Evolutionary conservation across 2,113 vertebrate species (phyloP).

Genomic region (Peromyscus leucopus): DNA sequence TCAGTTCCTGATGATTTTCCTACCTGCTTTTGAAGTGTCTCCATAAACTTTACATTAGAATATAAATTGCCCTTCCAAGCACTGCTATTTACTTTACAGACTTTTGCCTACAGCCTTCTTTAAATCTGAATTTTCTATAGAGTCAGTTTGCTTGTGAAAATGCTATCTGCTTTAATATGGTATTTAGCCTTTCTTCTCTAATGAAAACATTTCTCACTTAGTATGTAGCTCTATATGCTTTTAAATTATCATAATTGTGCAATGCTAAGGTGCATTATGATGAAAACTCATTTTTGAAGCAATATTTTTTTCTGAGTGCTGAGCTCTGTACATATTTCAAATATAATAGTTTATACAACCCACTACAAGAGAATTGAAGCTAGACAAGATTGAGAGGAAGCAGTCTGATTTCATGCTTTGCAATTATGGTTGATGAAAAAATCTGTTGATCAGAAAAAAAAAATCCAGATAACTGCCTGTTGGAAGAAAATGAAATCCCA

Average conservation of each 20-base stretch:
- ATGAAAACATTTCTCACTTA: slow-evolving; percentile 84
- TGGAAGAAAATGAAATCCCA: slow-evolving; percentile 8
- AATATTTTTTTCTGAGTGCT: slow-evolving; percentile 76
- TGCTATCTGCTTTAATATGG: slow-evolving; percentile 81
- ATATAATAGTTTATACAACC: slow-evolving; percentile 83
- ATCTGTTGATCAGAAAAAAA: slow-evolving; percentile 83
- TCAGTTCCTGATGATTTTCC: slow-evolving; percentile 78
- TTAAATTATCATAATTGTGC: slow-evolving; percentile 74
- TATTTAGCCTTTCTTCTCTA: slow-evolving; percentile 84
- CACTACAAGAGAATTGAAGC: slow-evolving; percentile 79
- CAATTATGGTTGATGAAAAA: slow-evolving; percentile 87
- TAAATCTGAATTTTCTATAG: slow-evolving; percentile 82
- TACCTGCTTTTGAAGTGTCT: slow-evolving; percentile 82
- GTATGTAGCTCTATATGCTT: slow-evolving; percentile 68
- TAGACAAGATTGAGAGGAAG: slow-evolving; percentile 84
- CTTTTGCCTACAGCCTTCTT: slow-evolving; percentile 82
- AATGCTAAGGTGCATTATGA: slow-evolving; percentile 80
- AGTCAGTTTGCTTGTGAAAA: slow-evolving; percentile 77
- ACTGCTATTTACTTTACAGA: slow-evolving; percentile 81
- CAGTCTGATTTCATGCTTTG: slow-evolving; percentile 86
- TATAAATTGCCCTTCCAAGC: slow-evolving; percentile 87
- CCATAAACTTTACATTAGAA: slow-evolving; percentile 83
- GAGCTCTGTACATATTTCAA: slow-evolving; percentile 78
- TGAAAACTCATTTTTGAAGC: slow-evolving; percentile 83
- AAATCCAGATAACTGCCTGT: slow-evolving; percentile 78